Conservation (phyloP, 2,888 invertebrate species). For the Keiferia lycopersicella region DNA sequence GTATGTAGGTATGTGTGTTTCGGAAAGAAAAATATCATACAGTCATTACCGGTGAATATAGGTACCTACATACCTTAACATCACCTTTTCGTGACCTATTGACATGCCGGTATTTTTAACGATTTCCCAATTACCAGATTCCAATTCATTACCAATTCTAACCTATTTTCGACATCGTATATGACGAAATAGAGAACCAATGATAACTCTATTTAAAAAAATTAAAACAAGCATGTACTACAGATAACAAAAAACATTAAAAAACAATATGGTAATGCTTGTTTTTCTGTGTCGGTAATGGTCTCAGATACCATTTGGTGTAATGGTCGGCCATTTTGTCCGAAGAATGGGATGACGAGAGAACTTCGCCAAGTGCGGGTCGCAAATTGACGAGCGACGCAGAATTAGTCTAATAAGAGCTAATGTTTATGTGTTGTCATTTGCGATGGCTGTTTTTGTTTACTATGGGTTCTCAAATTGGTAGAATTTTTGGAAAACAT, state of each 20-base stretch:
- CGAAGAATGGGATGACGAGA: background rate
- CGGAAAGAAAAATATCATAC: too few relatives aligned
- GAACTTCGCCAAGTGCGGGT: background rate
- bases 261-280: conserved; percentile 5
- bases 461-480: too few relatives aligned
- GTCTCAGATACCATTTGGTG: background rate
- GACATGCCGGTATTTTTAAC: background rate
- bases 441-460: too few relatives aligned
- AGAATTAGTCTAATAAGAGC: background rate
- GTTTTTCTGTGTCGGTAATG: background rate
- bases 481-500: too few relatives aligned
- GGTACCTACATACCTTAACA: background rate
- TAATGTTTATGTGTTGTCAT: too few relatives aligned
- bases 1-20: too few relatives aligned
- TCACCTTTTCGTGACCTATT: background rate
- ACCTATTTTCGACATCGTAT: conserved; percentile 2
- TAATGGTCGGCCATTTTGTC: conserved; percentile 13
- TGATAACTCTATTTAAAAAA: background rate
- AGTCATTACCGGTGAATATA: too few relatives aligned
- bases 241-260: conserved; percentile 1
- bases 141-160: background rate
- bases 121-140: background rate
- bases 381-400: background rate
- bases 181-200: background rate
- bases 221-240: background rate